These are phyloP conservation scores for Crioceris asparagi DNA, from an alignment of 2,888 invertebrate species.

Conservation along the genomic window DNA sequence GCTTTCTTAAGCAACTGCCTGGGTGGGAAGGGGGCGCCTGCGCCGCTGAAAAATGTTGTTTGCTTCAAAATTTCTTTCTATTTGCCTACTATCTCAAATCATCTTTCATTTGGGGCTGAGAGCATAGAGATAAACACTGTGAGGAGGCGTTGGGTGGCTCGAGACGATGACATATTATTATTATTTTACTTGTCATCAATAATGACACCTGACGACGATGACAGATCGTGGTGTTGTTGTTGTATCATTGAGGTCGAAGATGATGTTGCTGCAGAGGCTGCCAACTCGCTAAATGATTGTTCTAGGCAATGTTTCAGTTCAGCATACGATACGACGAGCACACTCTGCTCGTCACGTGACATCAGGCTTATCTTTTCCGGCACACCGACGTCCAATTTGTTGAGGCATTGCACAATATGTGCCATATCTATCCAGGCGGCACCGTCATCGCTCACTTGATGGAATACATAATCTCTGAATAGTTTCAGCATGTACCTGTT, in stretches of 20 bases:
- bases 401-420: slow-evolving; percentile 86
- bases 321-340: slow-evolving; percentile 88
- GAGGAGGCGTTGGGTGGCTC: too few species aligned
- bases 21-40: too few species aligned
- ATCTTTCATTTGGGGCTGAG: slow-evolving; percentile 3
- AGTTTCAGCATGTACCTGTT: slow-evolving; percentile 83
- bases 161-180: too few species aligned
- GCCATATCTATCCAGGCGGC: slow-evolving; percentile 95
- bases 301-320: slow-evolving; percentile 94
- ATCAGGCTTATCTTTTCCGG: slow-evolving; percentile 83
- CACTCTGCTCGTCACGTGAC: slow-evolving; percentile 94
- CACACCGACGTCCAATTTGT: slow-evolving; percentile 80
- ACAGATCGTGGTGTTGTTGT: neutral
- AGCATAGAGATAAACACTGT: slow-evolving; percentile 4
- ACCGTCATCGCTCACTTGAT: slow-evolving; percentile 86
- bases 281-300: slow-evolving; percentile 76
- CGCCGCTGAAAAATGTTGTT: too few species aligned
- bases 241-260: neutral
- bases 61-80: too few species aligned
- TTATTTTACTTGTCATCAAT: too few species aligned
- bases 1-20: too few species aligned
- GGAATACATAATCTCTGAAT: slow-evolving; percentile 95
- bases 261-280: slow-evolving; percentile 12
- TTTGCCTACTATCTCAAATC: too few species aligned
- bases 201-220: too few species aligned